Base-by-base conservation (phyloP, 2,888 invertebrate genomes). In the Tryphoninae sp. region DNA sequence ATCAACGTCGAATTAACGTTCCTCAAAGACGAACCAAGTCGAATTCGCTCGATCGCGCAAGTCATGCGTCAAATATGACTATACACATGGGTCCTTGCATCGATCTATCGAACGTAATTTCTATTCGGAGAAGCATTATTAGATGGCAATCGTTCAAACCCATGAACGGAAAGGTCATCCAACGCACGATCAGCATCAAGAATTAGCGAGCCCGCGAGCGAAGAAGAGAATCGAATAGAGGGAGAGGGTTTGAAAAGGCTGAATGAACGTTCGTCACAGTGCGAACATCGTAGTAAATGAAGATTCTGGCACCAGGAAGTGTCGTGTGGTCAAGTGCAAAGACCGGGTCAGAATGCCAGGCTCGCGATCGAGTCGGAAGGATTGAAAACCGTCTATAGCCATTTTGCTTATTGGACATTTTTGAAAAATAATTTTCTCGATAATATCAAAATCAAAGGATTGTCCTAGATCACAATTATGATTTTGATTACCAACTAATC, bases 311-410 rank as follows among this genome's bases (percentile, higher is more conserved):
- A 87, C 85, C 87, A 87, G 87, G 87, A 88, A 88, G 85, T 87
- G 88, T 77, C 62, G 42, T 53, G 59, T 59, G 55, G 89, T 89
- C 89, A 88, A 88, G 90, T 86, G 88, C 90, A 89, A 90, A 89
- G 88, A 89, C 89, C 89, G 84, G 85, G 82, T 76, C 80, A 86
- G 89, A 89, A 90, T 88, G 87, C 83, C 68, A 53, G 84, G 82
- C 88, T 82, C 85, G 85, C 86, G 82, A 83, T 78, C 62, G 76
- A 76, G 76, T 53, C 49, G 23, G 3, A 9, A 23, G 23, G 69
- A 22, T 40, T 80, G 77, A 84, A 85, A 84, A 87, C 85, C 87
- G 84, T 85, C 85, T 73, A 73, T 72, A 73, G 59, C 42, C 65
- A 55, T 58, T 65, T 61, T 13, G 65, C 22, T 33, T 33, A 33